A percentile compares a stretch with the other conserved stretches of the same genome.
Evolutionary conservation across 2,797 vertebrate genomes (phyloP).

Genomic region (Cyprinella venusta): DNA sequence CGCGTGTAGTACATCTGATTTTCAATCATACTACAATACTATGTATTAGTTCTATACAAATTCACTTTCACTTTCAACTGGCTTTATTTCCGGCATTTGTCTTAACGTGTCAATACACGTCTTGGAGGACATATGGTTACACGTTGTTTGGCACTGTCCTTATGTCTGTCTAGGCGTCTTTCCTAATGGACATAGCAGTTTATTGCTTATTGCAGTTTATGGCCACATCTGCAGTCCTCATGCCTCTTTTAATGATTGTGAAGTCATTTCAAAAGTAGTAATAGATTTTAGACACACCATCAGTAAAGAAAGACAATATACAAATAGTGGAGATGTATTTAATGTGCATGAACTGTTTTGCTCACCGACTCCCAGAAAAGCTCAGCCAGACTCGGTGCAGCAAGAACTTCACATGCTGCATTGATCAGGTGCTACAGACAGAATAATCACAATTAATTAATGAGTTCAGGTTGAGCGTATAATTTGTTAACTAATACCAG

Average conservation of each 20-base stretch:
- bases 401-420: slow-evolving; percentile 92
- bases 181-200: not conserved
- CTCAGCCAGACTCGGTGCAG: slow-evolving; percentile 91
- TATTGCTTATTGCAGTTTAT: not conserved
- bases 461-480: not conserved
- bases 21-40: not conserved
- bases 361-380: slow-evolving; percentile 98
- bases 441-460: not conserved
- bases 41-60: not conserved
- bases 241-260: not conserved
- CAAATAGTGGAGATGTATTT: not conserved
- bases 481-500: not conserved
- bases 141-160: not conserved
- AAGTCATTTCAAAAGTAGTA: not conserved
- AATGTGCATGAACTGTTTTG: not conserved
- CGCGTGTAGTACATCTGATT: not conserved
- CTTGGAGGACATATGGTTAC: not conserved
- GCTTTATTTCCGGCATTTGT: not conserved
- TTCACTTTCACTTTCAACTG: not conserved
- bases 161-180: not conserved
- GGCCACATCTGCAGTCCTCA: not conserved
- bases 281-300: not conserved
- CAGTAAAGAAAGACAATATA: not conserved
- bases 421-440: slow-evolving; percentile 86
- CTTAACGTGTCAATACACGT: not conserved